Evolutionary conservation across 2,888 invertebrate species (phyloP), one percentile per base, ranked within the genome.

Genomic region (Meiosimyza decipiens): DNA sequence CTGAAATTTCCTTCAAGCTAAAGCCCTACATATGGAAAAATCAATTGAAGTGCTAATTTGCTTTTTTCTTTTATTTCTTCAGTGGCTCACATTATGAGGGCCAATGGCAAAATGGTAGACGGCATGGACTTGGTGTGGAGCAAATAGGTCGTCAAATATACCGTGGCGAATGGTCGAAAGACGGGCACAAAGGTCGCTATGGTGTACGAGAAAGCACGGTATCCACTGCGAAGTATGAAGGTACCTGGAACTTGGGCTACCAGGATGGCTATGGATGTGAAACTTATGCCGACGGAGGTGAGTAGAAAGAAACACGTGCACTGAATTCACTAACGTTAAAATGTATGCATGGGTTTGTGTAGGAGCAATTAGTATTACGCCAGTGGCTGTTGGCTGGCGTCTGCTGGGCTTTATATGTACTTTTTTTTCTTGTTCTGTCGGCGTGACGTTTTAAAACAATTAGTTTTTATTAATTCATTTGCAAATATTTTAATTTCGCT

Each of bases 201-300:
- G 99, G 99, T 54, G 96, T 98, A 71, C 91, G 99, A 73, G 96
- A 98, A 88, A 97, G 97, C 83, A 93, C 95, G 77, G 95, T 96
- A 77, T 97, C 97, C 80, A 95, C 95, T 80, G 97, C 98, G 83
- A 96, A 96, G 88, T 98, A 98, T 89, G 97, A 98, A 88, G 98
- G 98, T 83, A 98, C 98, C 76, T 99, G 99, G 99, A 97, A 98
- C 79, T 96, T 95, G 82, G 99, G 99, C 79, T 92, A 99, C 75
- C 99, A 99, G 88, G 99, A 99, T 87, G 99, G 99, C 80, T 99
- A 99, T 89, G 99, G 99, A 80, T 98, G 98, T 66, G 99, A 99
- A 89, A 98, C 98, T 75, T 99, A 99, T 88, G 98, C 98, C 74
- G 99, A 99, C 89, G 97, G 98, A 88, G 99, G 99, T 98, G 88